Base-by-base conservation (phyloP, 2,797 vertebrate genomes). In the Crax fasciolata region DNA sequence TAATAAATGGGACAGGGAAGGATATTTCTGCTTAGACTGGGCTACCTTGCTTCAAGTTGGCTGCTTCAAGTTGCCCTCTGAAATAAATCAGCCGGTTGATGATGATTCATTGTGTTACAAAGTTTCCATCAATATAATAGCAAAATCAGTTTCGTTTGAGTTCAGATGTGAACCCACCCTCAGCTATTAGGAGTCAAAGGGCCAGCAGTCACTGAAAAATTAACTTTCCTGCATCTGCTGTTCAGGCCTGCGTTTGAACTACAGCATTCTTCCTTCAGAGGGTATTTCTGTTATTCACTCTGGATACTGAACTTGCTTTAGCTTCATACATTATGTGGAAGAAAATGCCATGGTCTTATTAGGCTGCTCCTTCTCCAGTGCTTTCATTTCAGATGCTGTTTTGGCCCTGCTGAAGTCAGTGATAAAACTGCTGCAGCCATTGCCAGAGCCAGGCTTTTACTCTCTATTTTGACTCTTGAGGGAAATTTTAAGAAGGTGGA, bases 31-130 rank as follows among this genome's bases (percentile, higher is more conserved):
- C 93, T 84, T 65, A 92, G 68, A 89, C 95, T 93, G 90, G 85
- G 80, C 87, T 96, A 95, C 94, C 95, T 97, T 97, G 76, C 83
- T 95, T 72, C 66, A 65, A 92, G 83, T 87, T 91, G 88, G 61
- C 84, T 94, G 89, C 87, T 66, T 94, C 49, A 52, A 94, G 85
- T 52, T 89, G 84, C 77, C 74, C 87, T 89, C 90, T 84, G 91
- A 94, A 97, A 96, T 94, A 85, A 95, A 95, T 96, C 85, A 96
- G 67, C 79, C 72, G 65, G 84, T 78, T 95, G 93, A 94, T 90
- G 91, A 86, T 94, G 89, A 96, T 96, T 92, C 89, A 88, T 91
- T 87, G 66, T 74, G 18, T 86, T 94, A 49, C 71, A 76, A 85
- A 94, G 87, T 94, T 95, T 95, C 90, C 93, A 90, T 97, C 95